phyloP scores from a whole-genome alignment of 2,888 invertebrate species.

The Oscheius onirici region DNA sequence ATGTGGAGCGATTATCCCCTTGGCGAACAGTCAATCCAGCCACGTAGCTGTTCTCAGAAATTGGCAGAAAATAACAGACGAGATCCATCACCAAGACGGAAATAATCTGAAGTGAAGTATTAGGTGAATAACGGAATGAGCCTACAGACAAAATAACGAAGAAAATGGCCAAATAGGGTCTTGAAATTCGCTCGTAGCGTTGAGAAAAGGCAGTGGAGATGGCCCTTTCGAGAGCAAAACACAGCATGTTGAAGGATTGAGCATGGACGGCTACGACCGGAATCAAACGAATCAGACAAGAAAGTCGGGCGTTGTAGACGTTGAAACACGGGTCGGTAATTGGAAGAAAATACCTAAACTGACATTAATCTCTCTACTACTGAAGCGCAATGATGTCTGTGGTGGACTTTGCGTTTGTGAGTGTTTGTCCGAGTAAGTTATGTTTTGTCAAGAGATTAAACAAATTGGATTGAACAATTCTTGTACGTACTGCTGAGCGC shows the following conservation, averaged over 20 bases:
- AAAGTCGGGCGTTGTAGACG: background rate
- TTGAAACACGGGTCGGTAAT: background rate
- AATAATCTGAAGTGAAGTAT: background rate
- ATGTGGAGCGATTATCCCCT: background rate
- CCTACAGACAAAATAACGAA: background rate
- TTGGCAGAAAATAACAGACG: conserved; percentile 4
- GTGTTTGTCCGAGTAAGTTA: too few relatives aligned
- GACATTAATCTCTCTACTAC: too few relatives aligned
- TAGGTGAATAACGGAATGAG: background rate
- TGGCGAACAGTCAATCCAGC: background rate
- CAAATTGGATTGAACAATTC: too few relatives aligned
- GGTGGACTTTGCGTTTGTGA: too few relatives aligned
- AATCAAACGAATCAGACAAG: background rate
- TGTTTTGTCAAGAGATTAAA: too few relatives aligned
- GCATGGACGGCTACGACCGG: conserved; percentile 10
- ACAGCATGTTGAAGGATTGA: conserved; percentile 25
- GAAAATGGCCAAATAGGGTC: conserved; percentile 3
- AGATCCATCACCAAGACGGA: background rate
- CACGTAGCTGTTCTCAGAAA: background rate
- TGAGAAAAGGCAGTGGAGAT: background rate
- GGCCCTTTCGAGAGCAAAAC: conserved; percentile 21
- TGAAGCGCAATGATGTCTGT: too few relatives aligned
- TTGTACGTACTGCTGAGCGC: too few relatives aligned
- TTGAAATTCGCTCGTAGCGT: conserved; percentile 7
- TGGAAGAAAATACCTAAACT: background rate